A percentile compares a stretch with the other conserved stretches of the same genome.
phyloP scores from a whole-genome alignment of 2,888 invertebrate species.

The Erebia aethiops region DNA sequence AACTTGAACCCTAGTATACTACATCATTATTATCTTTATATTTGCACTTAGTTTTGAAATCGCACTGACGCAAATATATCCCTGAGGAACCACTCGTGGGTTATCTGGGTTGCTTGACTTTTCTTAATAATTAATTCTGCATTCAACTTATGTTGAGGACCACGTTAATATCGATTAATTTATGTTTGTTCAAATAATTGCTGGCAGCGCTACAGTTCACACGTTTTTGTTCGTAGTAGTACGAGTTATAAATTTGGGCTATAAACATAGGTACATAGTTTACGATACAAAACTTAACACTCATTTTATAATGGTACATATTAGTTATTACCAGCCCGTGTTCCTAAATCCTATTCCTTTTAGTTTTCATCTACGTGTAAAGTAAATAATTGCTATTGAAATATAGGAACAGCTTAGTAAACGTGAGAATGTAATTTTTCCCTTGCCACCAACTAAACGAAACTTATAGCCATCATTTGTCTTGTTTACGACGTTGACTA shows the following conservation, averaged over 20 bases:
- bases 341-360: neutral
- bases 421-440: conserved; percentile 19
- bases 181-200: conserved; percentile 34
- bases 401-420: conserved; percentile 3
- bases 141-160: conserved; percentile 28
- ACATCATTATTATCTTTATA: conserved; percentile 55
- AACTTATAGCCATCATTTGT: conserved; percentile 15
- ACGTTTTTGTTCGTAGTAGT: conserved; percentile 13
- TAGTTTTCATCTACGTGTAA: neutral
- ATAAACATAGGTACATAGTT: neutral
- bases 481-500: conserved; percentile 15
- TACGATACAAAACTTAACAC: neutral
- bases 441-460: conserved; percentile 13
- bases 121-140: conserved; percentile 56
- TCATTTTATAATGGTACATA: neutral
- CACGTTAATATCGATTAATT: conserved; percentile 30
- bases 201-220: conserved; percentile 25
- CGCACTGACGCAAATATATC: conserved; percentile 67
- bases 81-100: conserved; percentile 57
- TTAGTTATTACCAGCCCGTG: neutral
- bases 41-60: conserved; percentile 52
- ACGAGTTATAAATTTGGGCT: conserved; percentile 1
- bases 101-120: conserved; percentile 59
- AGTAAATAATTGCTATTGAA: neutral
- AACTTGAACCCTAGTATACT: conserved; percentile 57